Evolutionary conservation across 2,888 invertebrate genomes (phyloP).

Genomic region (Bombylius major): DNA sequence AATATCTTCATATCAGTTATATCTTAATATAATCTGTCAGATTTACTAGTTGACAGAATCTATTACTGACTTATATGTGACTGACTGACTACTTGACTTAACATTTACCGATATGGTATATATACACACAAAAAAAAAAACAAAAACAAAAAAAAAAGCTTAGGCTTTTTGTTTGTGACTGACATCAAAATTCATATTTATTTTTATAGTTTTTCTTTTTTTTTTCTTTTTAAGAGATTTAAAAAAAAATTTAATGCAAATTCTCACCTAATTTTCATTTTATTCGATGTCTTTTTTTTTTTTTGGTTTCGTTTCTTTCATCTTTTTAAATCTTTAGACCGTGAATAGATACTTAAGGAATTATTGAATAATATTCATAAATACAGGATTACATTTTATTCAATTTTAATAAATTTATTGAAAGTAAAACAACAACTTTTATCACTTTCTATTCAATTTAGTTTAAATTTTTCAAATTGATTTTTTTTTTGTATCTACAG

Average conservation of each 20-base stretch:
- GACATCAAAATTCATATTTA: neutral
- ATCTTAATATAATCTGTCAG: neutral
- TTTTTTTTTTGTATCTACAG: constrained; percentile 40
- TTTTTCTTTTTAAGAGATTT: neutral
- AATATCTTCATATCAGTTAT: neutral
- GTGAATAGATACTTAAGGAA: too few relatives aligned
- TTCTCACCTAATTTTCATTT: neutral
- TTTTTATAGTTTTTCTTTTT: neutral
- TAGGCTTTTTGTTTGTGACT: neutral
- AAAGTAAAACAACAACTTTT: too few relatives aligned
- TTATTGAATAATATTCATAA: too few relatives aligned
- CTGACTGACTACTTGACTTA: too few relatives aligned
- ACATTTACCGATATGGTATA: too few relatives aligned
- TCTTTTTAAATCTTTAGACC: too few relatives aligned
- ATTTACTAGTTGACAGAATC: neutral
- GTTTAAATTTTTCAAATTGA: neutral
- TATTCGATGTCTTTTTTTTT: neutral
- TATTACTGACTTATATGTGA: neutral
- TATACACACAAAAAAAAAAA: too few relatives aligned
- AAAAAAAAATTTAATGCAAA: neutral
- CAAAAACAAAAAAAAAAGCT: too few relatives aligned
- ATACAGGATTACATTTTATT: too few relatives aligned
- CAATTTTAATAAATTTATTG: too few relatives aligned
- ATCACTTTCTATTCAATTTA: too few relatives aligned
- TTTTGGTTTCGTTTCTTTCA: too few relatives aligned